Evolutionary conservation across 53 echinoderm and acorn worm species (phyloP), one percentile per base, ranked within the genome.

Genomic region (Astropecten irregularis): DNA sequence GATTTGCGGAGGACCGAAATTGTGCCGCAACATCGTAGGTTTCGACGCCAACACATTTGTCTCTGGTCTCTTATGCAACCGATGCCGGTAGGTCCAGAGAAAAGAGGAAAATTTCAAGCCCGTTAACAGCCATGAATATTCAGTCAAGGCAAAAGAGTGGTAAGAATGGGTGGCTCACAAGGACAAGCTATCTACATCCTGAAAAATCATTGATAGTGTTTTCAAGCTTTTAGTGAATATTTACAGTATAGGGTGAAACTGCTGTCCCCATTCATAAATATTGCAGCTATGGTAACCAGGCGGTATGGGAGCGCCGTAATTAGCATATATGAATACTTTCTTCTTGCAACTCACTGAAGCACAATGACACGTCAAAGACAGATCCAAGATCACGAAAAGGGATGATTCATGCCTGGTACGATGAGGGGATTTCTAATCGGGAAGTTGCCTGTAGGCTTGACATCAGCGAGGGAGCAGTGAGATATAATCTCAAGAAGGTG

Each of bases 21-120:
- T 40, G 11, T 86, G 90, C 33, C 38, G 86, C 16, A 67, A 82
- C 2, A 51, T 90, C 7, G 67, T 86, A 3, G 82, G 81, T 9
- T 90, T 67, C 37, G 91, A 91, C 47, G 86, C 86, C 11, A 91
- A 91, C 18, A 87, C 91, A 33, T 90, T 0, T 90, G 85, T 36
- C 71, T 90, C 0, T 90, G 91, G 91, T 72, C 91, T 1, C 50
- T 86, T n/a, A 90, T 90, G 90, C 86, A 90, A 44, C 28, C 40
- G n/a, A 83, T 90, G 90, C 86, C 91, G 9, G 81, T 82, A 0
- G 86, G 86, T 83, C 5, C 29, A 76, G n/a, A 59, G 91, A 10
- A 68, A 49, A 6, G 55, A 61, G 2, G 69, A 71, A 1, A 67
- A 64, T 34, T 90, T 90, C 29, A 71, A 65, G 23, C 72, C 69